These are phyloP conservation scores for Linurgus olivaceus DNA, from an alignment of 2,797 vertebrate genomes.

Conservation along the genomic window DNA sequence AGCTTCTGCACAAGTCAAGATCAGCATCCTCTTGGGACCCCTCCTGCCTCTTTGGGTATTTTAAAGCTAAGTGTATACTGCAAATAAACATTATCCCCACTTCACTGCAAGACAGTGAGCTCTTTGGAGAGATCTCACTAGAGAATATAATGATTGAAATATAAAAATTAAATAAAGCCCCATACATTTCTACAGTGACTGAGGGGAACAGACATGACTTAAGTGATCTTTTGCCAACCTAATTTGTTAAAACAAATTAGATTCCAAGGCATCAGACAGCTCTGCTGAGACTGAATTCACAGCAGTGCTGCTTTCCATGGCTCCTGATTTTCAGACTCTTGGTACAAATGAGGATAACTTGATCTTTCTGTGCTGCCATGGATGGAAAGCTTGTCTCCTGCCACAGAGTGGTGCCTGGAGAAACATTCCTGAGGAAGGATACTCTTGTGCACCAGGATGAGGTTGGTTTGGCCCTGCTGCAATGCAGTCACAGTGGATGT, in stretches of 20 bases:
- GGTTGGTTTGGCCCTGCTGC: conserved; percentile 75
- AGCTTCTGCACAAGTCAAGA: background rate
- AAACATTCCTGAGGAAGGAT: conserved; percentile 67
- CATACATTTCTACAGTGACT: background rate
- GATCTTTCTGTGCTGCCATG: background rate
- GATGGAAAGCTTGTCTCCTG: background rate
- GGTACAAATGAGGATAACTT: background rate
- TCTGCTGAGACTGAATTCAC: background rate
- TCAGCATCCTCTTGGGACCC: background rate
- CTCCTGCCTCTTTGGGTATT: background rate
- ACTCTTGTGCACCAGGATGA: conserved; percentile 78
- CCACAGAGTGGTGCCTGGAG: background rate
- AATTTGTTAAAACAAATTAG: background rate
- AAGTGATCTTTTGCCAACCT: background rate
- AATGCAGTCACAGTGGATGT: conserved; percentile 72
- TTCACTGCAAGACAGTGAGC: background rate
- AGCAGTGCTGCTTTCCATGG: background rate
- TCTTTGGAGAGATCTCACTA: background rate
- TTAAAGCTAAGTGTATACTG: background rate
- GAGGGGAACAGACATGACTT: background rate
- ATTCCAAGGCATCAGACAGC: background rate
- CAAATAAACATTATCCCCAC: background rate
- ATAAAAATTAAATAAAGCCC: background rate
- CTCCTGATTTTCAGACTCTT: background rate
- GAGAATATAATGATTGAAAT: background rate